phyloP scores from a whole-genome alignment of 1,140 invertebrate genomes.

The Trichonephila inaurata region DNA sequence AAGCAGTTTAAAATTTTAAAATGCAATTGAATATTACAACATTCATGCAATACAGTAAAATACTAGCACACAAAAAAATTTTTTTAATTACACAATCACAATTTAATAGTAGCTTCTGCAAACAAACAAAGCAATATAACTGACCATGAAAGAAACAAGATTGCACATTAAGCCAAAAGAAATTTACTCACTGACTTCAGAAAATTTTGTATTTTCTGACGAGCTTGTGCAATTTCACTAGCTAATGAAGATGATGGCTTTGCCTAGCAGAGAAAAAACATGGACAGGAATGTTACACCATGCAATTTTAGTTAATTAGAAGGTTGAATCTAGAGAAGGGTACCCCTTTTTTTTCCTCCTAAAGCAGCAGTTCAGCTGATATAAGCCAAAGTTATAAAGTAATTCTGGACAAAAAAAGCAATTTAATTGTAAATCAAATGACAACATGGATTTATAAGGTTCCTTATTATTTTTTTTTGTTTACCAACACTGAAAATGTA shows the following conservation, averaged over 20 bases:
- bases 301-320: constrained; percentile 20
- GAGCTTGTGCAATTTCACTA: constrained; percentile 74
- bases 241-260: constrained; percentile 44
- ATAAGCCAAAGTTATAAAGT: no score
- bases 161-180: constrained; percentile 37
- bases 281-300: constrained; percentile 28
- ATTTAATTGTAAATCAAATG: no score
- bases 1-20: no score
- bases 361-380: background rate
- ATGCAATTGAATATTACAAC: background rate
- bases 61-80: background rate
- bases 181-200: constrained; percentile 76
- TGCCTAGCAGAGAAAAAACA: constrained; percentile 59
- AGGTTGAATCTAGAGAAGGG: background rate
- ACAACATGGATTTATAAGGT: no score
- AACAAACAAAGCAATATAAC: background rate
- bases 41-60: background rate
- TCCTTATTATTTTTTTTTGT: no score
- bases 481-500: no score
- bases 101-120: no score
- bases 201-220: constrained; percentile 77
- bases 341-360: background rate
- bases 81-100: no score
- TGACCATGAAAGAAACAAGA: background rate
- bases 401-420: no score